Evolutionary conservation across 2,888 invertebrate genomes (phyloP), one percentile per base, ranked within the genome.

Genomic region (Drosophila barbarae): DNA sequence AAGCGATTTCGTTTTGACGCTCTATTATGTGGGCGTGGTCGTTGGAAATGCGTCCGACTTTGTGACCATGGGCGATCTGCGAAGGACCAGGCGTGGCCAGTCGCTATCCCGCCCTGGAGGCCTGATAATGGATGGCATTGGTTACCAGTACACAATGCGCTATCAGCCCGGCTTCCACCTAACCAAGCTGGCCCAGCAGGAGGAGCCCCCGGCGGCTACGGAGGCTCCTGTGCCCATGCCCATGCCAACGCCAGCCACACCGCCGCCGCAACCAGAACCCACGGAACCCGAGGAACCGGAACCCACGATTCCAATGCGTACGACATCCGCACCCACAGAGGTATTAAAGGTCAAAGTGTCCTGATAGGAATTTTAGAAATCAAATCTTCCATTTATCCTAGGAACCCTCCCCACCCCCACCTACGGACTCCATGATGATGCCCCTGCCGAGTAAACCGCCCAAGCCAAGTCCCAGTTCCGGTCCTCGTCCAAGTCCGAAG

Each of bases 1-100:
- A 84, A 85, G 73, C 68, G 84, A 70, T 69, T 71, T 80, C 56
- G 65, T 76, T 76, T 80, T 80, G 71, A 71, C 71, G 84, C 72
- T 85, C 52, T 74, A 77, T 85, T 80, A 81, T 81, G 81, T 80
- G 76, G 84, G 84, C 72, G 79, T 71, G 69, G 61, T 50, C 53
- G 66, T 55, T 52, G 65, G 56, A 15, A 70, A 67, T 28, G 74
- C 74, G 34, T 59, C 59, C 15, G 60, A 60, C 60, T 87, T 87
- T 75, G 73, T 88, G 51, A 87, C 87, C 36, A 38, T 77, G 70
- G 60, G 65, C 49, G 51, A 59, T 26, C 44, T 55, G 32, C 70
- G 51, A 39, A 56, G 50, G 15, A 60, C 44, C 12, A 54, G 71
- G 63, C 69, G 71, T 51, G 54, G 35, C 21, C 42, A 53, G 2